phyloP scores from a whole-genome alignment of 2,888 invertebrate species.

The Osmoderma eremita region DNA sequence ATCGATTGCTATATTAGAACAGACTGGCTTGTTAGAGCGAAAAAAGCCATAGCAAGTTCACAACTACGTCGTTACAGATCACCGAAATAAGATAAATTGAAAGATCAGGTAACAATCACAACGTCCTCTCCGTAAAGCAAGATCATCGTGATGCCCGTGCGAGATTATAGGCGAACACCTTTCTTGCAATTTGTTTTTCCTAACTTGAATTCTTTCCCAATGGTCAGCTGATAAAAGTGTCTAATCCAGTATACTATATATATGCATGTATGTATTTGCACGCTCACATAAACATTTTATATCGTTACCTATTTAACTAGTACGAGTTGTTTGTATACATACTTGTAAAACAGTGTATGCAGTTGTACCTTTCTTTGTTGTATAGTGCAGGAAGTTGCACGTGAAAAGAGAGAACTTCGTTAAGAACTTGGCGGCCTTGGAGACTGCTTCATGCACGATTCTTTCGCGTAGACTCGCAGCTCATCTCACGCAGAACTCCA shows the following conservation, averaged over 20 bases:
- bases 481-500: conserved; percentile 12
- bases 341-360: background rate
- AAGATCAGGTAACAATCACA: conserved; percentile 33
- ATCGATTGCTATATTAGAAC: conserved; percentile 17
- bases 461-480: conserved; percentile 25
- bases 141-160: conserved; percentile 6
- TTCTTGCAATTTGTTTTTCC: conserved; percentile 22
- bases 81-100: conserved; percentile 20
- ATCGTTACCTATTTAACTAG: too few relatives aligned
- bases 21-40: conserved; percentile 4
- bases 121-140: conserved; percentile 8
- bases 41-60: conserved; percentile 28
- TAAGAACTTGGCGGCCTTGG: conserved; percentile 29
- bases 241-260: conserved; percentile 11
- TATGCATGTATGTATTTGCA: conserved; percentile 8
- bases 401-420: conserved; percentile 24
- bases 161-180: background rate
- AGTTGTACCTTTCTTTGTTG: background rate
- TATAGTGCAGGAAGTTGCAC: conserved; percentile 26
- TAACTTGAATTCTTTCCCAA: background rate
- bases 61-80: conserved; percentile 2
- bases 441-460: conserved; percentile 22
- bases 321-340: conserved; percentile 10
- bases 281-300: too few relatives aligned
- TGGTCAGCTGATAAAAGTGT: conserved; percentile 25